Base-by-base conservation (phyloP, 2,113 vertebrate species). In the Orthonyx spaldingii region DNA sequence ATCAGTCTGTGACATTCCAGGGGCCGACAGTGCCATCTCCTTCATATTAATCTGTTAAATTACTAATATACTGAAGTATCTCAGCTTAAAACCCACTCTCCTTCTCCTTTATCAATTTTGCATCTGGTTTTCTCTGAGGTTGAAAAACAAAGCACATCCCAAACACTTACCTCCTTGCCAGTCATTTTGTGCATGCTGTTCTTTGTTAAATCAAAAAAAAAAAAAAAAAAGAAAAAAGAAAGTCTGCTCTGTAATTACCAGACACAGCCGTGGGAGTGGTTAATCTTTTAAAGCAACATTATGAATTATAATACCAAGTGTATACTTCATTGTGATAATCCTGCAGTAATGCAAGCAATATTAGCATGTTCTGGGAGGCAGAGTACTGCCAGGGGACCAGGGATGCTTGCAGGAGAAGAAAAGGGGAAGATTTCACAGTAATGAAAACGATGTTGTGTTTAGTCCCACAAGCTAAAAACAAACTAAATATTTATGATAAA, bases 271-370 rank as follows among this genome's bases (percentile, higher is more conserved):
- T 95, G 94, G 96, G 97, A 97, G 96, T 97, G 97, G 97, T 97
- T 97, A 96, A 97, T 97, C 97, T 97, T 97, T 97, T 97, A 97
- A 97, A 97, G 96, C 95, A 97, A 97, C 96, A 97, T 96, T 97
- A 97, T 97, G 96, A 97, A 97, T 97, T 97, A 95, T 96, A 97
- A 97, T 97, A 97, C 95, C 94, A 97, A 97, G 95, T 96, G 95
- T 95, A 97, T 96, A 96, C 97, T 97, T 96, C 95, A 96, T 88
- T 75, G 59, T 96, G 95, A 89, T 97, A 97, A 97, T 97, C 97
- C 94, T 94, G 80, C 91, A 96, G 94, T 97, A 97, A 97, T 97
- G 96, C 95, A 95, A 97, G 95, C 94, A 97, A 96, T 96, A 97
- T 97, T 96, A 97, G 90, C 95, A 96, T 92, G 96, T 95, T 97